Base-by-base conservation (phyloP, 2,888 invertebrate species). In the Polydrusus cervinus region DNA sequence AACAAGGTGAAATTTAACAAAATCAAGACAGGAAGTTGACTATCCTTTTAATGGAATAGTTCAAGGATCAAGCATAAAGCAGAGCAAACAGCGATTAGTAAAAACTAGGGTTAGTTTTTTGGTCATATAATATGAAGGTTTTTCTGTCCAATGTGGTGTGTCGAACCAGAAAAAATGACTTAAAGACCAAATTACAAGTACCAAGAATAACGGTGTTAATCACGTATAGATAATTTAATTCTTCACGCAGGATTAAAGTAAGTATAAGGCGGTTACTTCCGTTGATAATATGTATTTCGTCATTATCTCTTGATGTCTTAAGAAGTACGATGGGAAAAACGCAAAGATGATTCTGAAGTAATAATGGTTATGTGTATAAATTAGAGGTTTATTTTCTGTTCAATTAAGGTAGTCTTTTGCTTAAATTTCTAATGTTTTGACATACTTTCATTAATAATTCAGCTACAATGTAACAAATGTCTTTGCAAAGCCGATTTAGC, bases 261-360 rank as follows among this genome's bases (percentile, higher is more conserved):
- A 43, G 43, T 43, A 43, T n/a, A n/a, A 43, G 43, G 43, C 43
- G 43, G 43, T n/a, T 43, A 43, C n/a, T 43, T 43, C 43, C 43
- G 43, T 43, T 43, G 43, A 43, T 43, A 43, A 43, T 43, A 43
- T n/a, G 43, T 43, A 43, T 43, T 43, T 43, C 43, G 9, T 43
- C n/a, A 43, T 43, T 43, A 43, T n/a, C 6, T 43, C n/a, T 43
- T 43, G 43, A 43, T n/a, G 43, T 43, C 43, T n/a, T 43, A 43
- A 43, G n/a, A 43, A 13, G 43, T 43, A 43, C 40, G 9, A 40
- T 40, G 43, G 43, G 43, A 43, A 13, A n/a, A 11, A 13, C 43
- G 6, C n/a, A 43, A 43, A 43, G 6, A 43, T 43, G n/a, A 43
- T 43, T n/a, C n/a, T n/a, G 6, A 43, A 43, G 43, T n/a, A 43